These are phyloP conservation scores for Drosophila pseudotakahashii DNA, from an alignment of 2,888 invertebrate genomes.

Conservation along the genomic window DNA sequence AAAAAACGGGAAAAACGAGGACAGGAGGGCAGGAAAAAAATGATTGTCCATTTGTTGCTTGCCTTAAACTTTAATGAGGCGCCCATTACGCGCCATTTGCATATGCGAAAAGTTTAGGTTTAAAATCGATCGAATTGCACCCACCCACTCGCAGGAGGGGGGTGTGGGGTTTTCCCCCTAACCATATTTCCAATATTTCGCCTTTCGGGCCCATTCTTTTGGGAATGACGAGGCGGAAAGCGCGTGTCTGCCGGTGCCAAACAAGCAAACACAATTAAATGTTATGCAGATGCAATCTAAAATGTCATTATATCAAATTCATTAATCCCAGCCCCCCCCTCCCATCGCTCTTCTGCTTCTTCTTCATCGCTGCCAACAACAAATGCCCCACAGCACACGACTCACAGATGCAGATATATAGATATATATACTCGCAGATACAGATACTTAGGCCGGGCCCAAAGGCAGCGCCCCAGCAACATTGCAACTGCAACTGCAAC, in stretches of 20 bases:
- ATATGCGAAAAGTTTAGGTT: slow-evolving; percentile 49
- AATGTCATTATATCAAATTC: slow-evolving; percentile 83
- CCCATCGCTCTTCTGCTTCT: neutral
- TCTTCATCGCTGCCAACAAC: neutral
- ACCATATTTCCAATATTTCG: neutral
- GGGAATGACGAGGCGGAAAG: slow-evolving; percentile 77
- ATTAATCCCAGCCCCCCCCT: slow-evolving; percentile 68
- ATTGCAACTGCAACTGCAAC: slow-evolving; percentile 49
- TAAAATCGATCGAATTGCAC: slow-evolving; percentile 40
- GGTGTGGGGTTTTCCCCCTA: neutral
- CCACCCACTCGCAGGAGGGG: slow-evolving; percentile 25
- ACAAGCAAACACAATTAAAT: slow-evolving; percentile 81
- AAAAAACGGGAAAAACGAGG: slow-evolving; percentile 15
- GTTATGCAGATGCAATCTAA: slow-evolving; percentile 83
- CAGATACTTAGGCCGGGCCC: slow-evolving; percentile 54
- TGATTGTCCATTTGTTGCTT: slow-evolving; percentile 53
- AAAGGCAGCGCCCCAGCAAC: slow-evolving; percentile 61
- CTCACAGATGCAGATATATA: slow-evolving; percentile 51
- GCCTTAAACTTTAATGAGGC: slow-evolving; percentile 56
- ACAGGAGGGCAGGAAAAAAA: slow-evolving; percentile 30
- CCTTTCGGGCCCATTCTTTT: slow-evolving; percentile 49
- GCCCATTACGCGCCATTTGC: slow-evolving; percentile 64
- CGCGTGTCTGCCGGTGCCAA: slow-evolving; percentile 63
- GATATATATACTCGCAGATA: slow-evolving; percentile 58
- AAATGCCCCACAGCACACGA: slow-evolving; percentile 37